Percentiles rank a stretch among this genome's conserved stretches.
phyloP scores from a whole-genome alignment of 1,140 invertebrate species.

The Sitophilus oryzae region DNA sequence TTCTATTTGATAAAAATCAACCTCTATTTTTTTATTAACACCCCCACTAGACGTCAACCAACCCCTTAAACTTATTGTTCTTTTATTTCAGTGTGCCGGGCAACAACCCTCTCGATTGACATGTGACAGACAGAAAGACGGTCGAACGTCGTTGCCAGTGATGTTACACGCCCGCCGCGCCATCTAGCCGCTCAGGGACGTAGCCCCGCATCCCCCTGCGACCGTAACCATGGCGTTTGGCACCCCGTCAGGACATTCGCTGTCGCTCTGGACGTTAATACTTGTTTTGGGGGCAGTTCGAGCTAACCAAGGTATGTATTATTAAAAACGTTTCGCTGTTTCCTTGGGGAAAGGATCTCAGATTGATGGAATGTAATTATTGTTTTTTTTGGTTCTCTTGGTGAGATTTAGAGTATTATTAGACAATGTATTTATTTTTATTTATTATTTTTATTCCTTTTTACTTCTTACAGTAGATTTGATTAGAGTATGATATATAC shows the following conservation, averaged over 20 bases:
- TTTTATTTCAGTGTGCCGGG: too few species aligned
- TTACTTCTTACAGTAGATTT: too few species aligned
- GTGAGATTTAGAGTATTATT: slow-evolving; percentile 1
- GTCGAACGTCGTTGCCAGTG: slow-evolving; percentile 29
- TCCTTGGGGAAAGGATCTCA: slow-evolving; percentile 3
- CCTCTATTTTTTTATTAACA: too few species aligned
- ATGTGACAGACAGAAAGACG: slow-evolving; percentile 35
- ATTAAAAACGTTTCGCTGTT: slow-evolving; percentile 10
- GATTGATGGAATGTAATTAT: neutral
- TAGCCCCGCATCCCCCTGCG: slow-evolving; percentile 24
- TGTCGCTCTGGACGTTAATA: slow-evolving; percentile 37
- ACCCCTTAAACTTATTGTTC: too few species aligned
- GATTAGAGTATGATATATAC: too few species aligned
- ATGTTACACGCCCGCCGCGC: slow-evolving; percentile 33
- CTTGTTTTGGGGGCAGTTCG: slow-evolving; percentile 35
- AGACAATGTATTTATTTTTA: too few species aligned
- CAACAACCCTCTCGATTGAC: too few species aligned
- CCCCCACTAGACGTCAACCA: too few species aligned
- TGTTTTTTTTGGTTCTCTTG: neutral
- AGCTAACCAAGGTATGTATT: slow-evolving; percentile 37
- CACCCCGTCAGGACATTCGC: slow-evolving; percentile 32
- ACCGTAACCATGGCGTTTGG: slow-evolving; percentile 34
- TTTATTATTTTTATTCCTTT: too few species aligned
- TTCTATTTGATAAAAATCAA: too few species aligned
- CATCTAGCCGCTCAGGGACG: slow-evolving; percentile 24